Base-by-base conservation (phyloP, 2,888 invertebrate genomes). In the Microplitis manilae region DNA sequence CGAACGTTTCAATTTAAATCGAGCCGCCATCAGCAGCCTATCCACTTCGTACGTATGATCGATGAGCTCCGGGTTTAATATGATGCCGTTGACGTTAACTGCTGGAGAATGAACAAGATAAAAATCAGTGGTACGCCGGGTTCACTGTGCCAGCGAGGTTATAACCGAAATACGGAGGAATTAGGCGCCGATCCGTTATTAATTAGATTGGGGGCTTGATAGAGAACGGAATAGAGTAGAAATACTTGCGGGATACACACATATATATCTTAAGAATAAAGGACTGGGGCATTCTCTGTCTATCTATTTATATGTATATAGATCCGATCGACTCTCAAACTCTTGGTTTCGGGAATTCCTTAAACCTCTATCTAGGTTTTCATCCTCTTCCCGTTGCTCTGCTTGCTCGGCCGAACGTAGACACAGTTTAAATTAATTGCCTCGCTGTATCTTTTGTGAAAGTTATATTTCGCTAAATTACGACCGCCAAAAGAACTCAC, bases 1-100 rank as follows among this genome's bases (percentile, higher is more conserved):
- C 87, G 83, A 85, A 88, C 86, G 86, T 86, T 88, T 88, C 88
- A 88, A 88, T 88, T 88, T 88, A 86, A 88, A 88, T 88, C 85
- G 85, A 81, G 79, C 69, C 80, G 78, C 79, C 75, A 79, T 81
- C 84, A 79, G 59, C 39, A 40, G 59, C 64, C 7, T 30, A 68
- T 64, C 41, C 69, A 60, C 50, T 74, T 65, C 39, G 30, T 68
- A 75, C 64, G 76, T 78, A 77, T 68, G 74, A 20, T 61, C 59
- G 40, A 69, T 50, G 72, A n/a, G 76, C 59, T 73, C 61, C 73
- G 72, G 77, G 13, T 50, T 50, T 50, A 50, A 50, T 50, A 50
- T 13, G 8, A 2, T 13, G 50, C 13, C 13, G 50, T 50, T 50
- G 50, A 50, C 50, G 50, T 50, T 50, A 50, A 50, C 50, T 50